These are phyloP conservation scores for Idris sp. DNA, from an alignment of 1,140 invertebrate genomes.

Conservation along the genomic window DNA sequence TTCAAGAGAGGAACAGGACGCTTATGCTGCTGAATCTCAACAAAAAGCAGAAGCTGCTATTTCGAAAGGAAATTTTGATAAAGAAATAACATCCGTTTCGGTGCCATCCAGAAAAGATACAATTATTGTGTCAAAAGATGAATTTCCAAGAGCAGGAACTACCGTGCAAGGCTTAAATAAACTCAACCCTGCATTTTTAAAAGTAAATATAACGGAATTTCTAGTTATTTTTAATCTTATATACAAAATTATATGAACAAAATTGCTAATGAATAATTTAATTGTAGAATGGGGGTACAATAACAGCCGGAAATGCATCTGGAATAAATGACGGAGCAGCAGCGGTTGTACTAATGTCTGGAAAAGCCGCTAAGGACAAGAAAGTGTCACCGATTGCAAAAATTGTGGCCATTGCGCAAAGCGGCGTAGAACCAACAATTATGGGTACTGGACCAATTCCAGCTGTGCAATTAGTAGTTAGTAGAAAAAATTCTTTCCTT, in stretches of 20 bases:
- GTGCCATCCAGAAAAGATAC: conserved; percentile 78
- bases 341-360: conserved; percentile 85
- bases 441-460: conserved; percentile 89
- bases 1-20: conserved; percentile 86
- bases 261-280: background rate
- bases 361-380: conserved; percentile 77
- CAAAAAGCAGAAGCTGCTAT: conserved; percentile 83
- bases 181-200: conserved; percentile 82
- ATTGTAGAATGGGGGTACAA: conserved; percentile 80
- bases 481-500: conserved; percentile 36
- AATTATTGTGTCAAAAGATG: conserved; percentile 81
- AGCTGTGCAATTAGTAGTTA: conserved; percentile 83
- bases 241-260: too few species aligned
- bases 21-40: conserved; percentile 86
- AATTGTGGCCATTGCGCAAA: conserved; percentile 83
- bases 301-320: conserved; percentile 89
- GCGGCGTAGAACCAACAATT: conserved; percentile 84
- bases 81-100: conserved; percentile 84
- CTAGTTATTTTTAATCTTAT: too few species aligned
- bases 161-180: conserved; percentile 81
- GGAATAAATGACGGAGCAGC: conserved; percentile 94
- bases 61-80: conserved; percentile 82
- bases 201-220: conserved; percentile 70
- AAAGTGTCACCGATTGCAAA: conserved; percentile 80
- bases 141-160: conserved; percentile 83